A percentile compares a stretch with the other conserved stretches of the same genome.
These are phyloP conservation scores for Myrmecophaga tridactyla DNA, from an alignment of 2,113 vertebrate genomes.

Conservation along the genomic window DNA sequence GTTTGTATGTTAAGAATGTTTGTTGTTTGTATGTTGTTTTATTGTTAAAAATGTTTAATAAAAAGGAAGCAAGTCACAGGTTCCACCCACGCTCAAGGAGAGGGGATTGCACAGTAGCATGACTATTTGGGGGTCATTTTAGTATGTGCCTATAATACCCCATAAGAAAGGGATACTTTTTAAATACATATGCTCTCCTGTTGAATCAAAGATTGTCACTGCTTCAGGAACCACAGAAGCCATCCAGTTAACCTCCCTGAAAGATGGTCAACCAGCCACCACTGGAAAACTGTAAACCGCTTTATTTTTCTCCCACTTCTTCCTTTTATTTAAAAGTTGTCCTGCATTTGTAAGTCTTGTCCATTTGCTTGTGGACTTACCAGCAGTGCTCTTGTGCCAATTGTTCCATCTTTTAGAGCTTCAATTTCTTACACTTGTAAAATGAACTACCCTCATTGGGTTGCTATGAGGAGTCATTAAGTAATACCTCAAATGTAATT, in stretches of 20 bases:
- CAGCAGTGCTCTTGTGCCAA: background rate
- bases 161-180: too few species aligned
- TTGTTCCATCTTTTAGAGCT: background rate
- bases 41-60: too few species aligned
- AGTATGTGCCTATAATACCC: too few species aligned
- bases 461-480: background rate
- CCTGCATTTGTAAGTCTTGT: background rate
- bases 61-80: background rate
- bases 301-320: background rate
- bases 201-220: background rate
- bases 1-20: too few species aligned
- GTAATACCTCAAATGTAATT: background rate
- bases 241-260: background rate
- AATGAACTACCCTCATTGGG: background rate
- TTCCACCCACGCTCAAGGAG: background rate
- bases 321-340: background rate
- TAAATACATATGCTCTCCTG: too few species aligned
- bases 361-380: too few species aligned
- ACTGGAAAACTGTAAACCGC: background rate
- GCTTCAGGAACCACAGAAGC: background rate
- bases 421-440: constrained; percentile 1
- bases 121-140: background rate
- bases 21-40: too few species aligned
- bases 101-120: background rate
- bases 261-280: background rate